Evolutionary conservation across 1,140 invertebrate genomes (phyloP).

Genomic region (Drosophila aff.): DNA sequence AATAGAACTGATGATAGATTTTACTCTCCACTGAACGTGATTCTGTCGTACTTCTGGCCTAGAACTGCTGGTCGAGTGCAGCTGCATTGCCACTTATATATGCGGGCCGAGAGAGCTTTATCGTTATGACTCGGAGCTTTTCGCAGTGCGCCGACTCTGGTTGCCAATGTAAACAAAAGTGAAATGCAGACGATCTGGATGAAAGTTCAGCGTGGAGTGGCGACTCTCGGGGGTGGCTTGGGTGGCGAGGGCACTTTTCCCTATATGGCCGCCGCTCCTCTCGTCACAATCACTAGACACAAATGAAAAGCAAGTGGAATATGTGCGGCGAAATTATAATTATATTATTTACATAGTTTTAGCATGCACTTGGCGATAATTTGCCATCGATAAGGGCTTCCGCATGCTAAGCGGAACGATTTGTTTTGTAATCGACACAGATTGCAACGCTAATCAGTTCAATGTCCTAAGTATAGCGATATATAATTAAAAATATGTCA

Average conservation of each 20-base stretch:
- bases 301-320: conserved; percentile 16
- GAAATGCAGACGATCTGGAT: conserved; percentile 59
- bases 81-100: conserved; percentile 64
- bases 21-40: background rate
- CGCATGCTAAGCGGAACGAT: conserved; percentile 14
- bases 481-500: background rate
- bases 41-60: conserved; percentile 29
- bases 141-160: conserved; percentile 45
- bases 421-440: conserved; percentile 16
- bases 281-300: conserved; percentile 50
- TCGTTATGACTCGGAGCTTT: conserved; percentile 30
- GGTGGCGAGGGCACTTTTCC: background rate
- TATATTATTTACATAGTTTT: conserved; percentile 21
- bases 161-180: conserved; percentile 62
- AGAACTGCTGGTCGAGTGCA: conserved; percentile 53
- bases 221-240: background rate
- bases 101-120: conserved; percentile 53
- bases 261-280: conserved; percentile 21
- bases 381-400: conserved; percentile 41
- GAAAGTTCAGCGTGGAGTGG: conserved; percentile 1
- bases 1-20: background rate
- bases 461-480: conserved; percentile 21
- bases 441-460: conserved; percentile 18
- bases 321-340: conserved; percentile 34
- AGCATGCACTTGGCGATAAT: conserved; percentile 24